Evolutionary conservation across 2,113 vertebrate species (phyloP).

Genomic region (Cnemophilus loriae): DNA sequence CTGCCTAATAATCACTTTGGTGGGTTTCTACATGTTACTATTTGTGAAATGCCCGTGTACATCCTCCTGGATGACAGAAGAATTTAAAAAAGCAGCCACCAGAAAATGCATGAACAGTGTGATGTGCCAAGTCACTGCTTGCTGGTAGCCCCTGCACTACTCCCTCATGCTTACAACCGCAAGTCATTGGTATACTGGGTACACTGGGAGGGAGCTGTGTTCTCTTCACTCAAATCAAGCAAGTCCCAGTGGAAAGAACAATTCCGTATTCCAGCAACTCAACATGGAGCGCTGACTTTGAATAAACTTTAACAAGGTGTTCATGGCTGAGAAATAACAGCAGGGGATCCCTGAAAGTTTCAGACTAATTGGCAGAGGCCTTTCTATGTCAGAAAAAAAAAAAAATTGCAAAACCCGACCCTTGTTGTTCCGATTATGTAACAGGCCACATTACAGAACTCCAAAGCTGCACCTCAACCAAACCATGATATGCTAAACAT

Average conservation of each 20-base stretch:
- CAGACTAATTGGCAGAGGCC: neutral
- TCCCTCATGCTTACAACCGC: neutral
- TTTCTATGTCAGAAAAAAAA: neutral
- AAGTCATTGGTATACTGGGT: neutral
- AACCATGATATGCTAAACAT: neutral
- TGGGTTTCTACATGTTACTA: neutral
- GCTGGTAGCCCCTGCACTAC: neutral
- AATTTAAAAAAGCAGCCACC: neutral
- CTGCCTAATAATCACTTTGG: neutral
- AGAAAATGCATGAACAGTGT: neutral
- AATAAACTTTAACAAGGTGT: neutral
- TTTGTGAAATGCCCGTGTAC: neutral
- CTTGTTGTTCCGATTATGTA: neutral
- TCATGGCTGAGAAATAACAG: neutral
- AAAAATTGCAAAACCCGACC: neutral
- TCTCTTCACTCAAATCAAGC: neutral
- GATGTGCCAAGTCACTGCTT: fast-evolving
- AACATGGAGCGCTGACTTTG: neutral
- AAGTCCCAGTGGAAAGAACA: neutral
- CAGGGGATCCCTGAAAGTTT: neutral
- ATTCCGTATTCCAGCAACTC: neutral
- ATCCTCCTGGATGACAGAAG: neutral
- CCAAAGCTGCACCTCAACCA: neutral
- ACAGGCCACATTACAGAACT: neutral
- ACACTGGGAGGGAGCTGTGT: fast-evolving